Evolutionary conservation across 2,797 vertebrate species (phyloP), one percentile per base, ranked within the genome.

Genomic region (Dicrostonyx torquatus): DNA sequence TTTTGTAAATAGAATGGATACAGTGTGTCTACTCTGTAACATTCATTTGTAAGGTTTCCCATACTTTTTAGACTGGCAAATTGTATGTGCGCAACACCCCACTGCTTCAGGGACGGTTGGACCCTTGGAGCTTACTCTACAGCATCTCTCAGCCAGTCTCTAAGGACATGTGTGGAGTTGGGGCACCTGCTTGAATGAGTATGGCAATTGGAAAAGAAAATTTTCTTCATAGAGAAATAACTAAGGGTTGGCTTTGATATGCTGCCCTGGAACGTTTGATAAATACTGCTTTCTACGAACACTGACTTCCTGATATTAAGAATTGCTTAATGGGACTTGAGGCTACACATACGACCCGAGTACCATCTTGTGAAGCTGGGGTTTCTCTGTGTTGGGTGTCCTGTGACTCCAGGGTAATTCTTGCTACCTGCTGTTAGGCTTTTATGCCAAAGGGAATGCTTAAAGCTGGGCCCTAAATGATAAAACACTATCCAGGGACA

Each of bases 141-240:
- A n/a, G 22, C 87, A 9, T 48, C 10, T 73, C 70, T 85, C 20
- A 66, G 55, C 26, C 2, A 53, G 22, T 76, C 40, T 75, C 14
- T 75, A 79, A 84, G 55, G 60, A 70, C 55, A 40, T 17, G 45
- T 75, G 20, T 77, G 58, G 73, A 83, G 18, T 58, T 10, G 70
- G 2, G 72, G 9, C 2, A 20, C 17, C 58, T 84, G 55, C 58
- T 45, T 26, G 6, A 73, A 64, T 68, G 83, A n/a, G 78, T 70
- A 70, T 50, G 50, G 66, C 94, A 96, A 75, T 73, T 88, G 64
- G 48, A 60, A 64, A 73, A 87, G 37, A 70, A 90, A 70, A 66
- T 89, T 76, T 79, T 77, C 40, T 40, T 55, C 83, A 20, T 62
- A 53, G 62, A 89, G 66, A 68, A 85, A 3, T 50, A 20, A 31